These are phyloP conservation scores for Didymodactylos carnosus DNA, from an alignment of 2,888 invertebrate species.

Conservation along the genomic window DNA sequence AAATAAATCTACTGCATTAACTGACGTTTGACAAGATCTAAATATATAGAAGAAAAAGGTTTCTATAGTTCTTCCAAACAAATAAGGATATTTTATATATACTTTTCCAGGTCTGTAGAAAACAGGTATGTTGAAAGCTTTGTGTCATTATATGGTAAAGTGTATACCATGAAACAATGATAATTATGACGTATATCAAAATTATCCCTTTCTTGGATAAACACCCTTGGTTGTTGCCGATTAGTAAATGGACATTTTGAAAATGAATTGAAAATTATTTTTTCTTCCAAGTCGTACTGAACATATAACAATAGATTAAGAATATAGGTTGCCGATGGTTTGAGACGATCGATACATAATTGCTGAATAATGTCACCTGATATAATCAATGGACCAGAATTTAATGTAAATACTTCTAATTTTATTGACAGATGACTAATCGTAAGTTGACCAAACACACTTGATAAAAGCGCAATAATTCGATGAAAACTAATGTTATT, in stretches of 20 bases:
- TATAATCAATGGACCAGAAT: background rate
- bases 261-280: background rate
- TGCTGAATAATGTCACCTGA: background rate
- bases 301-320: background rate
- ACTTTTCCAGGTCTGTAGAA: background rate
- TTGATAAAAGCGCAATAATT: background rate
- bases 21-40: background rate
- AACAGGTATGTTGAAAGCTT: background rate
- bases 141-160: background rate
- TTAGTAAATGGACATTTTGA: background rate
- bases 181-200: fast-evolving
- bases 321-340: background rate
- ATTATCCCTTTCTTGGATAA: background rate
- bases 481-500: background rate
- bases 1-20: background rate
- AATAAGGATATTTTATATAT: background rate
- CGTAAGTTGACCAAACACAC: background rate
- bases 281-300: background rate
- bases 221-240: background rate
- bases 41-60: background rate
- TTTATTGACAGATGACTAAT: background rate
- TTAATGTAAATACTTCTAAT: background rate
- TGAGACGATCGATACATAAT: background rate
- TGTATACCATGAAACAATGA: background rate
- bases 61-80: background rate